Conservation (phyloP, 2,888 invertebrate species). For the Yponomeuta evonymella region DNA sequence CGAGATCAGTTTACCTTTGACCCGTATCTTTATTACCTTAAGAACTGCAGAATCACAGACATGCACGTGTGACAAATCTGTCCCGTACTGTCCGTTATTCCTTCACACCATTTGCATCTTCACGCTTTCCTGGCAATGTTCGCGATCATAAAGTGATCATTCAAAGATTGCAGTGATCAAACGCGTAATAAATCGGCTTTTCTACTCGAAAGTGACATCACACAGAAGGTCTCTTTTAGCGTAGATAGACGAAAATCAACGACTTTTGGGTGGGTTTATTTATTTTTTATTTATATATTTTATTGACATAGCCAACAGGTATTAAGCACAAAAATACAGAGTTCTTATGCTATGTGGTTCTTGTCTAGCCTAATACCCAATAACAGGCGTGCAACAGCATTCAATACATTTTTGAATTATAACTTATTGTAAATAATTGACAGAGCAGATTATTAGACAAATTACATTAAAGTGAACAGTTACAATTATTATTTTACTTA, state of each 20-base stretch:
- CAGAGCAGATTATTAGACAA: too few relatives aligned
- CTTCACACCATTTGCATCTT: conserved; percentile 56
- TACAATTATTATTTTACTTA: too few relatives aligned
- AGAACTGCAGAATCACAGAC: background rate
- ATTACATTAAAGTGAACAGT: too few relatives aligned
- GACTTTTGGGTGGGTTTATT: background rate
- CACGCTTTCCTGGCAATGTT: conserved; percentile 58
- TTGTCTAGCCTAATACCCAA: too few relatives aligned
- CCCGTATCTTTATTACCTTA: background rate
- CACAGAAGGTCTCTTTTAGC: conserved; percentile 1
- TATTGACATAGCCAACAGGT: too few relatives aligned
- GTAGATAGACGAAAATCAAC: conserved; percentile 30
- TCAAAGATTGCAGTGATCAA: conserved; percentile 46
- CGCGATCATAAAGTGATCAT: conserved; percentile 72
- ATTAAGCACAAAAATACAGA: too few relatives aligned
- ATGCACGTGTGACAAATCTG: background rate
- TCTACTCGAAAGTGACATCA: conserved; percentile 36
- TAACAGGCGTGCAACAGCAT: too few relatives aligned
- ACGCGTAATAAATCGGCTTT: conserved; percentile 54
- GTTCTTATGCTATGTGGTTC: too few relatives aligned
- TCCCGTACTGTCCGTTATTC: background rate
- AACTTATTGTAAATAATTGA: too few relatives aligned
- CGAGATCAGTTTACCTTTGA: background rate
- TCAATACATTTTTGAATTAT: too few relatives aligned
- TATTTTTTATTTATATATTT: too few relatives aligned